Percentiles rank a stretch among this genome's conserved stretches.
These are phyloP conservation scores for Sciurus carolinensis DNA, from an alignment of 2,797 vertebrate species.

Conservation along the genomic window DNA sequence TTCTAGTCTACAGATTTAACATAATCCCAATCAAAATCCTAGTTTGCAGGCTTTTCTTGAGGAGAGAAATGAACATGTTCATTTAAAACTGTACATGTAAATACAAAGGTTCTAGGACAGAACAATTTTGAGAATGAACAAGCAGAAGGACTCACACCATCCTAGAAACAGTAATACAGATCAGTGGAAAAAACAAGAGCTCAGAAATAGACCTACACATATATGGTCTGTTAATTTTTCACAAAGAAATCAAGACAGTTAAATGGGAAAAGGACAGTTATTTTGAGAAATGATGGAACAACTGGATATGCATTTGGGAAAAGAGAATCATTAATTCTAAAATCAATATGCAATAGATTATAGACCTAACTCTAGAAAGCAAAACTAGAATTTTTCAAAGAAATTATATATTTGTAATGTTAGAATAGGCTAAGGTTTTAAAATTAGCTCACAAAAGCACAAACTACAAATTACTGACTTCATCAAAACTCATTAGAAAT, in stretches of 20 bases:
- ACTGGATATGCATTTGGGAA: not conserved
- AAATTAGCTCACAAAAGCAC: not conserved
- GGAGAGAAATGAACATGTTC: not conserved
- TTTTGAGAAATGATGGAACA: constrained; percentile 27
- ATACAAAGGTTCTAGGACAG: not conserved
- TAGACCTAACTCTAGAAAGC: not conserved
- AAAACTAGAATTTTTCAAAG: constrained; percentile 3
- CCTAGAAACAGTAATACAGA: not conserved
- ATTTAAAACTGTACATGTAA: not conserved
- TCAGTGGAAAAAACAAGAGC: not conserved
- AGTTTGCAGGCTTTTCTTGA: not conserved
- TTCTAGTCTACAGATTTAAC: not conserved
- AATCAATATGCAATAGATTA: not conserved
- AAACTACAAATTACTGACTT: not conserved
- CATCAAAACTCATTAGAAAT: not conserved
- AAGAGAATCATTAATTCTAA: constrained; percentile 40
- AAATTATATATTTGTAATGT: not conserved
- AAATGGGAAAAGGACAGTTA: constrained; percentile 33
- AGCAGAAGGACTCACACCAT: not conserved
- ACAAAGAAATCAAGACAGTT: constrained; percentile 39
- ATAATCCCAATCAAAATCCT: not conserved
- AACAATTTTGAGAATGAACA: constrained; percentile 12
- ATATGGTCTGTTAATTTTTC: not conserved
- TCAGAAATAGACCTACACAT: not conserved
- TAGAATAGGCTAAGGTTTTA: not conserved